Conservation (phyloP, 2,888 invertebrate genomes). For the Linnaemya tessellans region DNA sequence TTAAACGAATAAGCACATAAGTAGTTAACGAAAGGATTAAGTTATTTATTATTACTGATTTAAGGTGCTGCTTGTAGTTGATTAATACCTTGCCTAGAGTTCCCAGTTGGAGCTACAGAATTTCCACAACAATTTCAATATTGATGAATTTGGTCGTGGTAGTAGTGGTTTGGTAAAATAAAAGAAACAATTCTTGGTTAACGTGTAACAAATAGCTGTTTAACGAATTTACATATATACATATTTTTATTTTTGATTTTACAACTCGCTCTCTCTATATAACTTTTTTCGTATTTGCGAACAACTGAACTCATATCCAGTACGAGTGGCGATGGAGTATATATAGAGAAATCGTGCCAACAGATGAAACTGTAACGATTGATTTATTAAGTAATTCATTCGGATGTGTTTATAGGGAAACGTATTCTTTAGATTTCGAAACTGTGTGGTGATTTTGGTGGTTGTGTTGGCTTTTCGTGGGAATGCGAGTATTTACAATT, state of each 20-base stretch:
- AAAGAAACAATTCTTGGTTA: conserved; percentile 67
- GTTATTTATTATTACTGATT: conserved; percentile 23
- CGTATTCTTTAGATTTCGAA: neutral
- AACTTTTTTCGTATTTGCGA: conserved; percentile 3
- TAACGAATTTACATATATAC: neutral
- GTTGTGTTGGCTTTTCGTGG: conserved; percentile 17
- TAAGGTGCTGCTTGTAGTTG: conserved; percentile 57
- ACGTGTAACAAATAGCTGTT: conserved; percentile 33
- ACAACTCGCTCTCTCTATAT: conserved; percentile 46
- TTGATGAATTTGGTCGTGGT: conserved; percentile 46
- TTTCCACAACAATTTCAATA: conserved; percentile 64
- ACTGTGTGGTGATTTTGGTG: conserved; percentile 18
- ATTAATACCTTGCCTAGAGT: conserved; percentile 81
- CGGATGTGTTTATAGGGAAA: neutral
- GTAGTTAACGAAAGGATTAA: conserved; percentile 65
- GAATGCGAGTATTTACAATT: conserved; percentile 11
- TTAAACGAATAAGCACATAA: conserved; percentile 36
- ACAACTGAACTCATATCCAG: neutral
- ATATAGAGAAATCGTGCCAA: conserved; percentile 56
- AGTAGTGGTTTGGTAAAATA: conserved; percentile 49
- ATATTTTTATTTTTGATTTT: neutral
- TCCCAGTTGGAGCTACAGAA: conserved; percentile 81
- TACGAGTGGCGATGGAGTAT: neutral
- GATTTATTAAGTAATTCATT: conserved; percentile 16
- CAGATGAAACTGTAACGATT: conserved; percentile 1